Evolutionary conservation across 2,888 invertebrate species (phyloP).

Genomic region (Pterostichus niger): DNA sequence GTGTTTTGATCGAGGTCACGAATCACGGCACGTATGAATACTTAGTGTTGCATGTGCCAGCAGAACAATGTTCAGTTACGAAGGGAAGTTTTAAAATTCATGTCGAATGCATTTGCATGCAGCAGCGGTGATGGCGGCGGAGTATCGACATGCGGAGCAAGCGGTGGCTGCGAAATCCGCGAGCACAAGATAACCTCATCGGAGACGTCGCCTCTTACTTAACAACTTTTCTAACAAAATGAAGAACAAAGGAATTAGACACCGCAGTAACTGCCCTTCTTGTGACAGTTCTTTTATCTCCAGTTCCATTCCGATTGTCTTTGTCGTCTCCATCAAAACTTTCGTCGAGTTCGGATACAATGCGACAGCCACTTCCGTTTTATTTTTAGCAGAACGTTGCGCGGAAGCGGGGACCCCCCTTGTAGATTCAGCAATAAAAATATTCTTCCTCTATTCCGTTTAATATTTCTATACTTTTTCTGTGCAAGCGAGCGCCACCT

Average conservation of each 20-base stretch:
- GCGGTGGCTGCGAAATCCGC: slow-evolving; percentile 51
- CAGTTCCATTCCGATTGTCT: slow-evolving; percentile 69
- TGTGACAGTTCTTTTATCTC: slow-evolving; percentile 71
- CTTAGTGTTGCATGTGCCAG: slow-evolving; percentile 42
- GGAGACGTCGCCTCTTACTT: slow-evolving; percentile 67
- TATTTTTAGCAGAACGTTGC: slow-evolving; percentile 48
- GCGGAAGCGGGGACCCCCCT: slow-evolving; percentile 48
- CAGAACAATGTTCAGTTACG: neutral
- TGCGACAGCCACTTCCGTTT: slow-evolving; percentile 66
- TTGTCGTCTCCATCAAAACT: slow-evolving; percentile 67
- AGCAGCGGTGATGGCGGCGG: slow-evolving; percentile 1
- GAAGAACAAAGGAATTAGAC: slow-evolving; percentile 70
- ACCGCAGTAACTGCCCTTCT: slow-evolving; percentile 69
- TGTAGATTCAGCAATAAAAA: slow-evolving; percentile 67
- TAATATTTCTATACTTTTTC: slow-evolving; percentile 65
- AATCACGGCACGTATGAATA: slow-evolving; percentile 41
- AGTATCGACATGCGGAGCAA: slow-evolving; percentile 28
- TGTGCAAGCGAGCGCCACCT: slow-evolving; percentile 59
- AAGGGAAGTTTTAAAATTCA: slow-evolving; percentile 61
- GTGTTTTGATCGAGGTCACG: slow-evolving; percentile 3
- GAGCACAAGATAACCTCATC: slow-evolving; percentile 56
- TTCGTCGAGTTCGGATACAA: slow-evolving; percentile 65
- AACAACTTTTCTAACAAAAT: slow-evolving; percentile 68
- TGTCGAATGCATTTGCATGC: slow-evolving; percentile 58
- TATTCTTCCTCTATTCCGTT: slow-evolving; percentile 67